Base-by-base conservation (phyloP, 2,888 invertebrate species). In the Euspilapteryx auroguttella region DNA sequence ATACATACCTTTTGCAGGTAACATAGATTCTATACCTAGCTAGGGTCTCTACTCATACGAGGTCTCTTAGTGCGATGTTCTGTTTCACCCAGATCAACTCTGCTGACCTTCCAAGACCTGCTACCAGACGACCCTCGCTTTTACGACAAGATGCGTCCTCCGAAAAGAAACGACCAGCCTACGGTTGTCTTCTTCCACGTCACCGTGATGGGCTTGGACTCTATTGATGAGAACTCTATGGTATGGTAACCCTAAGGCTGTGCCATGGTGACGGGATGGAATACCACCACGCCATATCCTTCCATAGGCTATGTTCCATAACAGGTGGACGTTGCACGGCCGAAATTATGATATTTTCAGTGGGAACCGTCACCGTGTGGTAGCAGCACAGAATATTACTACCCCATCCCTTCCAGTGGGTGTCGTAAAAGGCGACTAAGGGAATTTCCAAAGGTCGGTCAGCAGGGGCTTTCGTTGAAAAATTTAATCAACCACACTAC, bases 201-300 rank as follows among this genome's bases (percentile, higher is more conserved):
- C 20, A 94, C 94, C 0, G 94, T 94, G 21, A 93, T 94, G 92
- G 94, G 94, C 1, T 73, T 95, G 37, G 94, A 95, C 66, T 94
- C 94, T 21, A 94, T 96, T 37, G 94, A 94, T 51, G 95, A 95
- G 62, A 93, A 89, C 43, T 94, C 94, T 3, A 96, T 96, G 95
- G 92, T 92, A 66, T n/a, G n/a, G n/a, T n/a, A 68, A 55, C 5
- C 6, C 11, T 20, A 9, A 30, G 22, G 21, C n/a, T n/a, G n/a
- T 29, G 11, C 9, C n/a, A 5, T 13, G 9, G 10, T 10, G n/a
- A n/a, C n/a, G n/a, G n/a, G n/a, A n/a, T n/a, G n/a, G n/a, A n/a
- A n/a, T n/a, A n/a, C n/a, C n/a, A n/a, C n/a, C n/a, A n/a, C n/a
- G n/a, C n/a, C n/a, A n/a, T n/a, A n/a, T n/a, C n/a, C n/a, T n/a